Base-by-base conservation (phyloP, 2,113 vertebrate species). In the Danionella cerebrum region DNA sequence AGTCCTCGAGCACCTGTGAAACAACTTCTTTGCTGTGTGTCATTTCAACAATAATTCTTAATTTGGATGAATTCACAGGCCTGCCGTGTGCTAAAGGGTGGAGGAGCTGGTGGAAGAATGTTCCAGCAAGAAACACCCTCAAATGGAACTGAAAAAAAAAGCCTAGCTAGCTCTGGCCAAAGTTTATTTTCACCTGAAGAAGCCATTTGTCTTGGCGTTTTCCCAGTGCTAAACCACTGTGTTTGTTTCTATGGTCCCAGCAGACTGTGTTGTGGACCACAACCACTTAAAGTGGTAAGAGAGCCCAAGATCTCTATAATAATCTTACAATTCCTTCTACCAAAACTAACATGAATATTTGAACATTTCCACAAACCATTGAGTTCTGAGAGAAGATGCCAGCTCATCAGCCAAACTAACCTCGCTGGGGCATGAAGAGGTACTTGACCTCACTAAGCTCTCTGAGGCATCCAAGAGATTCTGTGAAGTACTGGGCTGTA, bases 171-270 rank as follows among this genome's bases (percentile, higher is more conserved):
- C 72, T 72, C 73, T 70, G 76, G 74, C 84, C 76, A 81, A 68
- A 71, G 83, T 87, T 86, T 86, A 80, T 87, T 87, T 86, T 86
- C 81, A 89, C 86, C 86, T 86, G 85, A 84, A 86, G 82, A 76
- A 84, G 83, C 80, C 80, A 83, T 87, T 88, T 88, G 76, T 88
- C 83, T 89, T 87, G 87, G 86, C 84, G 57, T 50, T 50, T 77
- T 65, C 72, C 85, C 87, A 89, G 79, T 59, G 67, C 80, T 82
- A 84, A 86, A 84, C 84, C 84, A 77, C 84, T 83, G 84, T 89
- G 83, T 88, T 83, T 88, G 80, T 87, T 88, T 85, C 86, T 86
- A 82, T 63, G 78, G 83, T 86, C 88, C 86, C 87, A 35, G 74
- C 71, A 82, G 86, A 82, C 82, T 81, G 81, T 72, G 83, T 78